phyloP scores from a whole-genome alignment of 2,113 vertebrate species.

The Archocentrus centrarchus region DNA sequence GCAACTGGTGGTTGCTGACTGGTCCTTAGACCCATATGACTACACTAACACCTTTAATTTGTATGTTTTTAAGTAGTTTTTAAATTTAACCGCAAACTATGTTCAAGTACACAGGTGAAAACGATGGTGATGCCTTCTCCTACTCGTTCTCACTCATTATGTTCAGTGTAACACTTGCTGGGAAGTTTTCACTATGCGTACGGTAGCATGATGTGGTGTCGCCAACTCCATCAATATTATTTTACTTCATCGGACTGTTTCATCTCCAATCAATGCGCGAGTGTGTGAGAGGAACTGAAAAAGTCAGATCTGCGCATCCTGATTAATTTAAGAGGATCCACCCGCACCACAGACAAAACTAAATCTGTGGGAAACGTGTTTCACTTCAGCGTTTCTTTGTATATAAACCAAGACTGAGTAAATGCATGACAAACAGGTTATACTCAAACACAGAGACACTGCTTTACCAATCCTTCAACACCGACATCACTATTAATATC shows the following conservation, averaged over 20 bases:
- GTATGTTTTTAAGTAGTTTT: too few relatives aligned
- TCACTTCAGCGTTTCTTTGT: background rate
- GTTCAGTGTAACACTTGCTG: background rate
- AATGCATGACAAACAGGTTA: background rate
- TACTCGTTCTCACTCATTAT: background rate
- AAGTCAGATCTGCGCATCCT: background rate
- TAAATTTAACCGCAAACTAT: too few relatives aligned
- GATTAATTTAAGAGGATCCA: background rate
- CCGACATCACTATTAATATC: background rate
- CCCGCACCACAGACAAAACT: rapidly evolving
- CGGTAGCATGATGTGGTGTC: too few relatives aligned
- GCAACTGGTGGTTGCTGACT: too few relatives aligned
- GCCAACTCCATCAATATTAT: too few relatives aligned
- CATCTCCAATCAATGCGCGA: background rate
- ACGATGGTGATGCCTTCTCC: too few relatives aligned
- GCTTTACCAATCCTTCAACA: background rate
- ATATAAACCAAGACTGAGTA: too few relatives aligned
- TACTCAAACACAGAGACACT: background rate
- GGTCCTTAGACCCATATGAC: too few relatives aligned
- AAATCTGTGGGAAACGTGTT: background rate
- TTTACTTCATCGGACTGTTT: too few relatives aligned
- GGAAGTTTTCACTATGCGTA: background rate
- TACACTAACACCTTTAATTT: too few relatives aligned
- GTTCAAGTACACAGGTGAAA: too few relatives aligned
- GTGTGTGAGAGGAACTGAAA: background rate